These are phyloP conservation scores for Craniophora ligustri DNA, from an alignment of 2,888 invertebrate species.

Conservation along the genomic window DNA sequence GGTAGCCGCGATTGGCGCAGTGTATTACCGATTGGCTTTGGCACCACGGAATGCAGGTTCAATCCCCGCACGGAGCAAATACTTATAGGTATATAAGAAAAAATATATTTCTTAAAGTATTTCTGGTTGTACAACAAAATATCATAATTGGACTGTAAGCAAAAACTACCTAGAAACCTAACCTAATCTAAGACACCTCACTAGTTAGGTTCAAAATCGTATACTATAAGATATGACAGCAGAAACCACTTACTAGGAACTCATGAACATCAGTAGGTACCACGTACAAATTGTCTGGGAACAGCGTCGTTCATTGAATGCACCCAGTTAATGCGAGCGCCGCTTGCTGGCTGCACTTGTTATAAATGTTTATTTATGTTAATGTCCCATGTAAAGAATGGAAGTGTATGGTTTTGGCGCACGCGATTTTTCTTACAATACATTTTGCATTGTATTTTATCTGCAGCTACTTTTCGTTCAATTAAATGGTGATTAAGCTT, in stretches of 20 bases:
- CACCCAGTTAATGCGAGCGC: constrained; percentile 34
- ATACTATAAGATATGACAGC: background rate
- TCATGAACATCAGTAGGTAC: constrained; percentile 13
- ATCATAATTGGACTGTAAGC: too few species aligned
- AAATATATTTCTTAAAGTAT: too few species aligned
- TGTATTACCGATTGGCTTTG: too few species aligned
- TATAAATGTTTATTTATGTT: constrained; percentile 66
- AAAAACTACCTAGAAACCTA: too few species aligned
- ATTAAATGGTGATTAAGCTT: constrained; percentile 37
- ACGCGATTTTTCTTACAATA: constrained; percentile 47
- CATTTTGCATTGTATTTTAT: constrained; percentile 44
- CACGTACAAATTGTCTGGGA: constrained; percentile 20
- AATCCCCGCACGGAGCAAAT: too few species aligned
- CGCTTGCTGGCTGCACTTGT: constrained; percentile 45
- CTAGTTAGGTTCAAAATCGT: too few species aligned
- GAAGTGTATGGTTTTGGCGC: constrained; percentile 39
- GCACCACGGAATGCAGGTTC: too few species aligned
- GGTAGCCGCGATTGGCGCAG: too few species aligned
- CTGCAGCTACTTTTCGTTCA: constrained; percentile 37
- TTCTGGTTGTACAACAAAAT: too few species aligned
- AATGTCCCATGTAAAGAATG: constrained; percentile 58
- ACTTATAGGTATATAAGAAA: too few species aligned
- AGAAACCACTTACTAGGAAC: constrained; percentile 11
- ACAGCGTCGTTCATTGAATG: constrained; percentile 40
- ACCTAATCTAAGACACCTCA: too few species aligned